Evolutionary conservation across 2,888 invertebrate genomes (phyloP), one percentile per base, ranked within the genome.

Genomic region (Leptura quadrifasciata): DNA sequence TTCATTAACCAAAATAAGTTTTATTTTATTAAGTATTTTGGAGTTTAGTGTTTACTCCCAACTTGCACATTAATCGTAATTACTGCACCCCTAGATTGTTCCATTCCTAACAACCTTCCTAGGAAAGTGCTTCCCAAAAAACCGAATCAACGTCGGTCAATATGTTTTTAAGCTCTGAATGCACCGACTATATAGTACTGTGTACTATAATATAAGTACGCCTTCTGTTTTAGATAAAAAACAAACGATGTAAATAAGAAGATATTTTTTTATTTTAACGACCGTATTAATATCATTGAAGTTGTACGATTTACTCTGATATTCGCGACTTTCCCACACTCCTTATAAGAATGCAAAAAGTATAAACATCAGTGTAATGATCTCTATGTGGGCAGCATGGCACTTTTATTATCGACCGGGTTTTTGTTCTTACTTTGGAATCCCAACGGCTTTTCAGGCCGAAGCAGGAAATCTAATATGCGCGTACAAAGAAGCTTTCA

Each of bases 321-420:
- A 21, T 17, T 20, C 4, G 54, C 20, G 12, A 17, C 54, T 63
- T 75, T 75, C 75, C 70, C 75, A 75, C 75, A 75, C 69, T 75
- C 61, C 54, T 27, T 35, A 27, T 31, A 17, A 52, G 64, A 64
- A 52, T 15, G 31, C 61, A 67, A 67, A 70, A 75, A 70, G 39
- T 52, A 70, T 64, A 75, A 63, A 64, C 69, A 70, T 75, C 63
- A 39, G 63, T 64, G 64, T 72, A 61, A 72, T 68, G 72, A 74
- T 74, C 74, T 73, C 65, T 58, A 60, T 68, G 60, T 39, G 20
- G 63, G 31, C 65, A 72, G 20, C 35, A n/a, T 31, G 60, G 52
- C 67, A 47, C 24, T 58, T 54, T 54, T 27, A 21, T 72, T 72
- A 68, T 76, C 72, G 67, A 61, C 60, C 60, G 21, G 4, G 72